These are phyloP conservation scores for Strigops habroptila DNA, from an alignment of 2,113 vertebrate species.

Conservation along the genomic window DNA sequence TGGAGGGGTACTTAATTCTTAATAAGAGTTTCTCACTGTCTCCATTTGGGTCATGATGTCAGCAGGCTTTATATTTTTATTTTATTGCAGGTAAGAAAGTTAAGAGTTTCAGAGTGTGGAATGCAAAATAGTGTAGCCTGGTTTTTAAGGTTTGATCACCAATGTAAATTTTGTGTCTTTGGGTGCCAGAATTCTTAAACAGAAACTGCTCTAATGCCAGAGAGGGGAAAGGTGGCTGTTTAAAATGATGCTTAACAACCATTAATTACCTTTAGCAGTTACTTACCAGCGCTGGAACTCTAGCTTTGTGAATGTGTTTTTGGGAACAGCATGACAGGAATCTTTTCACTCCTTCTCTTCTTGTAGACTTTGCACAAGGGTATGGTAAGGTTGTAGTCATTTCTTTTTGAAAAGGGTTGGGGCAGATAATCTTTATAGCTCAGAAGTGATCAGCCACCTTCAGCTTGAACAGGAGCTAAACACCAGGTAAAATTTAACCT, in stretches of 20 bases:
- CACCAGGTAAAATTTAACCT: background rate
- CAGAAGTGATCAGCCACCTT: background rate
- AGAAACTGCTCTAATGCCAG: background rate
- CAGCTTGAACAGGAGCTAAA: background rate
- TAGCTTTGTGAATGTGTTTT: background rate
- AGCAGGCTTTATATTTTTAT: background rate
- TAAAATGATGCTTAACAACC: background rate
- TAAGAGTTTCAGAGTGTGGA: background rate
- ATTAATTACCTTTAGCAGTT: background rate
- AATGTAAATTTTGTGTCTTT: background rate
- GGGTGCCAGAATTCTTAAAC: background rate
- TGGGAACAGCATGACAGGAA: background rate
- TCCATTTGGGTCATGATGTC: background rate
- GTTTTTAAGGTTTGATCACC: background rate
- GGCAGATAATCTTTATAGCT: background rate
- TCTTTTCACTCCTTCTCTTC: background rate
- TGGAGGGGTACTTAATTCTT: background rate
- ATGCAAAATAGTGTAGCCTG: background rate
- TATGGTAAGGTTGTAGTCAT: background rate
- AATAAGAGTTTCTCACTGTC: background rate
- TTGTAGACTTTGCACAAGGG: background rate
- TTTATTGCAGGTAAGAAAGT: background rate
- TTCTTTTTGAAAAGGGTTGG: background rate
- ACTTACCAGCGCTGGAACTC: background rate
- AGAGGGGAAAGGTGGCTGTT: background rate